Conservation (phyloP, 2,888 invertebrate genomes). For the Selenia dentaria region DNA sequence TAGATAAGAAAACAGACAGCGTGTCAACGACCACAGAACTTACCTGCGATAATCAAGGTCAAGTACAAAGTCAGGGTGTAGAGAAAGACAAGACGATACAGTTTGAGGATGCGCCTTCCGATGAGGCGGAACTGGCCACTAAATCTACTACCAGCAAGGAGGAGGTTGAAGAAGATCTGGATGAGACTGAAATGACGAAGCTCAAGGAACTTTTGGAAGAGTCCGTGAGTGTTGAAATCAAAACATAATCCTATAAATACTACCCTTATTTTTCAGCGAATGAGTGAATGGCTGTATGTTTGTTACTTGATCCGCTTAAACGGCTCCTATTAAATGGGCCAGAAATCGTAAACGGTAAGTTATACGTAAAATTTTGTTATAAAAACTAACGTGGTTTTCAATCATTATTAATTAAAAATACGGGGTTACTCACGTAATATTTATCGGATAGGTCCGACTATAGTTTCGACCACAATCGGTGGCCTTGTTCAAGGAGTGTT, state of each 20-base stretch:
- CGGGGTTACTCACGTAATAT: too few relatives aligned
- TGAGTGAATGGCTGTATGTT: too few relatives aligned
- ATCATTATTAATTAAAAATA: too few relatives aligned
- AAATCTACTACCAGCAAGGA: slow-evolving; percentile 62
- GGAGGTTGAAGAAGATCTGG: slow-evolving; percentile 66
- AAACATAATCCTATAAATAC: too few relatives aligned
- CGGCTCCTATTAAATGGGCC: too few relatives aligned
- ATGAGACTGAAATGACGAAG: slow-evolving; percentile 64
- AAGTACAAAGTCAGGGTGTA: slow-evolving; percentile 21
- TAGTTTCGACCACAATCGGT: too few relatives aligned
- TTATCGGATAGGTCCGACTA: too few relatives aligned
- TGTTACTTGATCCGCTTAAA: too few relatives aligned
- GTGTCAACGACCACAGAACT: slow-evolving; percentile 58
- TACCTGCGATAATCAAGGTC: slow-evolving; percentile 42
- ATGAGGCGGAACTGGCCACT: slow-evolving; percentile 55
- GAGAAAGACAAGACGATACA: slow-evolving; percentile 26
- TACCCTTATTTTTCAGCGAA: not conserved
- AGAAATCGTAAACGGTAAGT: too few relatives aligned
- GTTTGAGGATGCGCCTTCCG: slow-evolving; percentile 47
- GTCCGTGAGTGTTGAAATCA: slow-evolving; percentile 60
- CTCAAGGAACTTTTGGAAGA: slow-evolving; percentile 75
- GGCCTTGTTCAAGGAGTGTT: too few relatives aligned
- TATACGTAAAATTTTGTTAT: too few relatives aligned
- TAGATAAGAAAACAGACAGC: slow-evolving; percentile 70
- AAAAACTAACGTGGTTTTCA: too few relatives aligned